Conservation (phyloP, 2,113 vertebrate species). For the Lutjanus erythropterus region DNA sequence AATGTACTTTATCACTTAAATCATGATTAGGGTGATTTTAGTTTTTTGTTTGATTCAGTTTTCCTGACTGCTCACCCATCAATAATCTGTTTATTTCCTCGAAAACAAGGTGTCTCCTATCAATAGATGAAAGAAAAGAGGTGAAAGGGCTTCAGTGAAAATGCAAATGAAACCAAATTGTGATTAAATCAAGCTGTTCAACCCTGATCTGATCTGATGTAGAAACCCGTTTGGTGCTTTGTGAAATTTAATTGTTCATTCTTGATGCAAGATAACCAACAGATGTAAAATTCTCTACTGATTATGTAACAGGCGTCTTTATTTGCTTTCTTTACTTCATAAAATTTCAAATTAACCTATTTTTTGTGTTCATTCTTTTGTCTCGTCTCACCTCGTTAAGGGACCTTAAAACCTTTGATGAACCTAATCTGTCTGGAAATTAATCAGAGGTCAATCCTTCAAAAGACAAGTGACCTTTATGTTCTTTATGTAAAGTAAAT, state of each 20-base stretch:
- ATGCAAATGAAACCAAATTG: background rate
- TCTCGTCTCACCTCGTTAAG: background rate
- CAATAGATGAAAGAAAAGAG: background rate
- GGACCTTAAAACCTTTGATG: conserved; percentile 16
- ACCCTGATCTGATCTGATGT: background rate
- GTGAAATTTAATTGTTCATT: conserved; percentile 18
- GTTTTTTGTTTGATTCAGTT: background rate
- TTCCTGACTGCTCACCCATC: background rate
- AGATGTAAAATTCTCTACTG: background rate
- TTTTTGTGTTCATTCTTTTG: background rate
- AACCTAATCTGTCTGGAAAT: conserved; percentile 55
- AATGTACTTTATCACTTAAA: background rate
- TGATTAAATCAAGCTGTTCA: conserved; percentile 11
- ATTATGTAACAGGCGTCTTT: background rate
- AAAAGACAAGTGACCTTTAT: conserved; percentile 26
- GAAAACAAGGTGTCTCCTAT: background rate
- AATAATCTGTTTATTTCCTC: background rate
- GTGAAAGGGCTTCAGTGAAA: background rate
- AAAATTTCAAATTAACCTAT: background rate
- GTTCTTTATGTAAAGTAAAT: conserved; percentile 8
- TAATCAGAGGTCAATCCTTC: conserved; percentile 46
- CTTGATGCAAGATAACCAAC: conserved; percentile 16
- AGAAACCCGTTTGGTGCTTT: conserved; percentile 26
- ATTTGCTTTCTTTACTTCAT: conserved; percentile 31
- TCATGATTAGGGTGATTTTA: background rate